Evolutionary conservation across 1,140 invertebrate species (phyloP).

Genomic region (Aradophagus sp.): DNA sequence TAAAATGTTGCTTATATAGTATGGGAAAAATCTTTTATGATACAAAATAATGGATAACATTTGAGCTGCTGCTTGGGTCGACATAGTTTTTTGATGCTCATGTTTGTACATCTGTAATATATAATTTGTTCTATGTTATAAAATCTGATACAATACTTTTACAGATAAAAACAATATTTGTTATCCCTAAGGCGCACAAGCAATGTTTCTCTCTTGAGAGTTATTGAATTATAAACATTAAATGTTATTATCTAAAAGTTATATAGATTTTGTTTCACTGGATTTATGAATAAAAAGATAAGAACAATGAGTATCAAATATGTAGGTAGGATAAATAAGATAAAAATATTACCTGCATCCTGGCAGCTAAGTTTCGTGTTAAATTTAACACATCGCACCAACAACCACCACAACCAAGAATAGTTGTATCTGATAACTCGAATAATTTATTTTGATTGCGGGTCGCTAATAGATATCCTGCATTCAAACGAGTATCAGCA

Average conservation of each 20-base stretch:
- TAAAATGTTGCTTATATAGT: conserved; percentile 96
- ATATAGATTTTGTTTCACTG: no score
- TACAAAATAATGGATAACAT: conserved; percentile 97
- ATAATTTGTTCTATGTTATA: neutral
- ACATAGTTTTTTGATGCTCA: conserved; percentile 95
- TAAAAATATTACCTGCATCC: conserved; percentile 83
- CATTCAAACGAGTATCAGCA: conserved; percentile 94
- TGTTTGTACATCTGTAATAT: conserved; percentile 91
- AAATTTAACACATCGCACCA: conserved; percentile 98
- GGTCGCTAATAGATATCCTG: conserved; percentile 92
- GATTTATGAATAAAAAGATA: no score
- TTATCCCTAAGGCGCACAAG: no score
- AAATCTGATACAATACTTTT: neutral
- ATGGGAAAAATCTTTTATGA: conserved; percentile 98
- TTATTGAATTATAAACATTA: no score
- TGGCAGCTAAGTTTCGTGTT: conserved; percentile 87
- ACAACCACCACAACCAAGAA: conserved; percentile 93
- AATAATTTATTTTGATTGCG: conserved; percentile 92
- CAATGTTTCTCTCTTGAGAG: no score
- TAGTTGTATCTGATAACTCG: conserved; percentile 84
- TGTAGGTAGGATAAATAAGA: neutral
- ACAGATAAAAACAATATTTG: neutral
- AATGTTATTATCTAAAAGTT: no score
- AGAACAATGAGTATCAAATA: no score
- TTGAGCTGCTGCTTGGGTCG: conserved; percentile 93